Base-by-base conservation (phyloP, 2,888 invertebrate genomes). In the Harpagoxenus sublaevis region DNA sequence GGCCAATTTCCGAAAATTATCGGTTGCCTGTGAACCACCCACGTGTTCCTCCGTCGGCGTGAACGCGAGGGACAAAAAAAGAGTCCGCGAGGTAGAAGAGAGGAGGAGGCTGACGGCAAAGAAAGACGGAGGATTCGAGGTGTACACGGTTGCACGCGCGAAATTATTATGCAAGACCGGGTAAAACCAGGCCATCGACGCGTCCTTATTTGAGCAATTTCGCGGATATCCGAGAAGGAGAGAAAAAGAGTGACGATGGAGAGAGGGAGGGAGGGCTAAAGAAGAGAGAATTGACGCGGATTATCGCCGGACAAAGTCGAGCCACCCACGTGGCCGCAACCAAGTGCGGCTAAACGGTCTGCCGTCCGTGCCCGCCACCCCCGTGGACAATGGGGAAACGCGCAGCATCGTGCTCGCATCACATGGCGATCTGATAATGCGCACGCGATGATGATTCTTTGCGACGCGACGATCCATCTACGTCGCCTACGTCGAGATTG, bases 281-380 rank as follows among this genome's bases (percentile, higher is more conserved):
- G 60, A 23, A 23, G 39, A n/a, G 62, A 4, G 12, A 78, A 83
- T 77, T 48, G 39, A 60, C 78, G 68, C 39, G 57, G 84, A 85
- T 85, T 78, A 85, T 85, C 55, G 84, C 70, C 15, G 68, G 35
- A 74, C 68, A 63, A 84, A 86, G 70, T 84, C 74, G 66, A 84
- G 85, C 87, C 88, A 87, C 88, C 88, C 88, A 88, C 86, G 86
- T 86, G 74, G 83, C n/a, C 57, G 53, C 18, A 48, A 42, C 60
- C 74, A 78, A 83, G 68, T 71, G 83, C 82, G 42, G 62, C 53
- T 73, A 79, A 83, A 77, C 57, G 71, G 35, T 31, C 31, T 23
- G 12, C 9, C 51, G 65, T 53, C n/a, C 62, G 31, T 23, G n/a
- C 42, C 45, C 55, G 6, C 6, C 35, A 35, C 6, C 35, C 35